phyloP scores from a whole-genome alignment of 2,113 vertebrate species.

The Anhinga anhinga region DNA sequence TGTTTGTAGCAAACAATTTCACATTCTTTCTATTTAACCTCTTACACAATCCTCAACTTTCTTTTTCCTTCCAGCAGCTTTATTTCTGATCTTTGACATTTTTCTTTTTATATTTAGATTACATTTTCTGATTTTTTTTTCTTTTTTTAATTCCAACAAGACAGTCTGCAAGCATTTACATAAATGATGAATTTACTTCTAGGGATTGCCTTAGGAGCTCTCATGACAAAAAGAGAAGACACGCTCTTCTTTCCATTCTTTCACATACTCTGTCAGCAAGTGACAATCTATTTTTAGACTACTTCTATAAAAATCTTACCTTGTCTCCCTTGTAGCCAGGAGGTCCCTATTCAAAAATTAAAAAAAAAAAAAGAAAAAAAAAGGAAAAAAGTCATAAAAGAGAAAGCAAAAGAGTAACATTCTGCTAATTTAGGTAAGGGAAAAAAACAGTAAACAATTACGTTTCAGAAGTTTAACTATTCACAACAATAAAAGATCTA shows the following conservation, averaged over 20 bases:
- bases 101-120: neutral
- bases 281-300: neutral
- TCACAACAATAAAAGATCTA: neutral
- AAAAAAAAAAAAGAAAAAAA: neutral
- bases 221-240: neutral
- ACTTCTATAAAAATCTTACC: slow-evolving; percentile 66
- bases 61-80: neutral
- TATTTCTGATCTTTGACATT: neutral
- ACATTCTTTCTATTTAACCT: neutral
- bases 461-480: neutral
- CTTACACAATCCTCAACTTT: neutral
- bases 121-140: neutral
- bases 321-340: slow-evolving; percentile 85
- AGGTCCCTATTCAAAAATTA: slow-evolving; percentile 72
- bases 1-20: neutral
- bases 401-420: neutral
- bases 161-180: neutral
- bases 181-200: neutral
- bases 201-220: neutral
- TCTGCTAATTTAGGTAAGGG: neutral
- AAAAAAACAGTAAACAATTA: neutral
- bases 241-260: neutral
- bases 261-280: neutral
- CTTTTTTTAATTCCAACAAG: neutral
- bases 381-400: neutral